These are phyloP conservation scores for Linnaemya tessellans DNA, from an alignment of 2,888 invertebrate genomes.

Conservation along the genomic window DNA sequence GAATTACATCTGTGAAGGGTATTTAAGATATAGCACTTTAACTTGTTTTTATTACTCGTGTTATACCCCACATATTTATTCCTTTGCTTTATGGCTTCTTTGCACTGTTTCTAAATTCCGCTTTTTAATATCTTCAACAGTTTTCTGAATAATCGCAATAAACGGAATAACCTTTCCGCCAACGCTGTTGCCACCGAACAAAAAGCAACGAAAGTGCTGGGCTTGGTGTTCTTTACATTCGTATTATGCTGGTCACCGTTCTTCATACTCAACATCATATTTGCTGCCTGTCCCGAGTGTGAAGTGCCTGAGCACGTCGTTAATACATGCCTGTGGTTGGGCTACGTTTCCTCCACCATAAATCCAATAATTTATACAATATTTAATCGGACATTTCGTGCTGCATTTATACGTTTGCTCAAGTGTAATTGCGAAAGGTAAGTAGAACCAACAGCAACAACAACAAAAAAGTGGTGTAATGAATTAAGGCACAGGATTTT, in stretches of 20 bases:
- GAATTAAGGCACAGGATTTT: not conserved
- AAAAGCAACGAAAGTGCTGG: slow-evolving; percentile 94
- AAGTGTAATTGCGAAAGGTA: slow-evolving; percentile 91
- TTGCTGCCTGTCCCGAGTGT: slow-evolving; percentile 92
- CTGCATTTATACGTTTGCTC: slow-evolving; percentile 91
- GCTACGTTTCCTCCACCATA: slow-evolving; percentile 95
- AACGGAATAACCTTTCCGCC: slow-evolving; percentile 88
- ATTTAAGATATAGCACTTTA: too few species aligned
- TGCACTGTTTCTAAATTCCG: slow-evolving; percentile 31
- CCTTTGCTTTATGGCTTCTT: slow-evolving; percentile 28
- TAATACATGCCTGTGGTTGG: slow-evolving; percentile 94
- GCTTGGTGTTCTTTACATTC: slow-evolving; percentile 95
- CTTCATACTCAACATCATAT: slow-evolving; percentile 93
- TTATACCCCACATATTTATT: slow-evolving; percentile 12
- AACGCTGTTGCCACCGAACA: slow-evolving; percentile 95
- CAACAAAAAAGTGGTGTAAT: too few species aligned
- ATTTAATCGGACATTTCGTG: slow-evolving; percentile 94
- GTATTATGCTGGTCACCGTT: slow-evolving; percentile 97
- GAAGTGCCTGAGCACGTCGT: slow-evolving; percentile 88
- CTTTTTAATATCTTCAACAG: slow-evolving; percentile 83
- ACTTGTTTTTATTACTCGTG: slow-evolving; percentile 40
- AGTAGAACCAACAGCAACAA: slow-evolving; percentile 42
- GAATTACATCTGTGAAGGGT: too few species aligned
- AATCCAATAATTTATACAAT: slow-evolving; percentile 97
- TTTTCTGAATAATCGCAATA: slow-evolving; percentile 88